Evolutionary conservation across 1,140 invertebrate species (phyloP), one percentile per base, ranked within the genome.

Genomic region (Drosophila pandora): DNA sequence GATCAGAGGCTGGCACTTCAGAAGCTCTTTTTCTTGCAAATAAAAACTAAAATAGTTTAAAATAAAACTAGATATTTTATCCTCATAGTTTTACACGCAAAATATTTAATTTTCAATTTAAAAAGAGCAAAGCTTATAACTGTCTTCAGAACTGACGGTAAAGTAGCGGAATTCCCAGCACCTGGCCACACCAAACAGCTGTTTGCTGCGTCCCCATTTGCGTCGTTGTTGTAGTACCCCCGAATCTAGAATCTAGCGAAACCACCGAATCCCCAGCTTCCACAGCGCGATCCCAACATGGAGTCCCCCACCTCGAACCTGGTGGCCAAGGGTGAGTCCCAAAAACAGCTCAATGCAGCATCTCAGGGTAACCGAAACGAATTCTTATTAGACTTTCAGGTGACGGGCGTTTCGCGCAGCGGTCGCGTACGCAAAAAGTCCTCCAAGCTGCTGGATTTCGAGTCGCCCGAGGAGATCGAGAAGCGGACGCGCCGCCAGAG

Each of bases 381-480:
- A 37, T 37, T n/a, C 34, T 37, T 12, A 37, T 67, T 58, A 95
- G 95, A 96, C 93, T 93, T 96, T 84, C 96, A 96, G 92, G 95
- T 97, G 21, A 96, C 96, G 49, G 96, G 96, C 28, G 94, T 97
- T 22, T 97, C 97, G 3, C 70, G 91, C 54, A 97, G 97, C 82
- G 97, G 97, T 17, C 93, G 97, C 47, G 96, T 98, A 0, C 93
- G 97, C 41, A 98, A 98, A 92, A 98, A 98, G 92, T 98, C 97
- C 6, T 97, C 97, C 0, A 98, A 98, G 92, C 92, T 99, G 9
- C 95, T 97, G 91, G 97, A 98, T 91, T 98, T 97, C 92, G 97
- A 98, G 89, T 96, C 96, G 1, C 95, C 96, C 0, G 97, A 98
- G 91, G 96, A 97, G 77, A 93, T 93, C 53, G 94, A 94, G 48